Conservation (phyloP, 2,888 invertebrate species). For the Dastarcus helophoroides region DNA sequence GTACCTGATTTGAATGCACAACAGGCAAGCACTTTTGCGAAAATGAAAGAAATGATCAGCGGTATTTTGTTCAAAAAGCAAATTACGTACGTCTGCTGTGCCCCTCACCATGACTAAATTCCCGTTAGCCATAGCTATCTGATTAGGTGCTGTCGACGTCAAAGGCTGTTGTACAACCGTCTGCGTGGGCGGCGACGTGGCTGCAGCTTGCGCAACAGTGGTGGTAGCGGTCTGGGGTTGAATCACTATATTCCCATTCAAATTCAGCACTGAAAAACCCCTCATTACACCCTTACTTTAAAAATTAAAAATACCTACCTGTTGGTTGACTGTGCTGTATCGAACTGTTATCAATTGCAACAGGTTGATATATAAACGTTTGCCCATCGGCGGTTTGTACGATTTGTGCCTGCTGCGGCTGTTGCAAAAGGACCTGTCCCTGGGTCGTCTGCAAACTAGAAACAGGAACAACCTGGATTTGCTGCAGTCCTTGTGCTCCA, state of each 20-base stretch:
- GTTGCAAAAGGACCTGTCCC: conserved; percentile 49
- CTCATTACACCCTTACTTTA: neutral
- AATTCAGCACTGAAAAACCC: conserved; percentile 53
- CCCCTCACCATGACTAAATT: conserved; percentile 66
- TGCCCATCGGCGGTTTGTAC: conserved; percentile 89
- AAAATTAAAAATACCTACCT: conserved; percentile 20
- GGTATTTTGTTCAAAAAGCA: too few species aligned
- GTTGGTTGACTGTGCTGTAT: conserved; percentile 51
- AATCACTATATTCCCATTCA: conserved; percentile 64
- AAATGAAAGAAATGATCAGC: too few species aligned
- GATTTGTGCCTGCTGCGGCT: conserved; percentile 62
- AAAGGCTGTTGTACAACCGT: conserved; percentile 35
- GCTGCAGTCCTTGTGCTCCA: conserved; percentile 52
- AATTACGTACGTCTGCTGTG: conserved; percentile 30
- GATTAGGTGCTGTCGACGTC: conserved; percentile 39
- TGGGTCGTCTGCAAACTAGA: conserved; percentile 49
- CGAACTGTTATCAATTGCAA: conserved; percentile 43
- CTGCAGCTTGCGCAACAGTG: conserved; percentile 29
- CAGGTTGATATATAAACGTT: conserved; percentile 80
- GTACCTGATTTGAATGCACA: too few species aligned
- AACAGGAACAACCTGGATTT: conserved; percentile 64
- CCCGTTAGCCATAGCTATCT: conserved; percentile 51
- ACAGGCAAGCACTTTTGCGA: too few species aligned
- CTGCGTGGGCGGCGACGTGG: conserved; percentile 33
- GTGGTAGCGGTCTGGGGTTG: conserved; percentile 29